Conservation (phyloP, 2,888 invertebrate genomes). For the Torymus texanus region DNA sequence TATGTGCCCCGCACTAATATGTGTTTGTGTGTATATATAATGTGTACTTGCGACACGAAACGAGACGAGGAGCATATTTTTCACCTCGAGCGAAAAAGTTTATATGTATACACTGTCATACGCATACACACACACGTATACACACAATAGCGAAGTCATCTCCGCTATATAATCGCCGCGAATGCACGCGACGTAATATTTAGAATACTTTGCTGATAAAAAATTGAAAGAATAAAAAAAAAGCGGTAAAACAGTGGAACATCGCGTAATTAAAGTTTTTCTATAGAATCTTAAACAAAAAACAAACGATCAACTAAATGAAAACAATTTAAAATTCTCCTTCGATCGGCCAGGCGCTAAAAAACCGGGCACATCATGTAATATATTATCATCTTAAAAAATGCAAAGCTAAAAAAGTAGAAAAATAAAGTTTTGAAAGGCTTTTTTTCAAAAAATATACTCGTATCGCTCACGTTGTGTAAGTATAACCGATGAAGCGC, state of each 20-base stretch:
- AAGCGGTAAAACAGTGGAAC: conserved; percentile 9
- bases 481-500: neutral
- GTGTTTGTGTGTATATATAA: no score
- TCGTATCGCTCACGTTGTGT: neutral
- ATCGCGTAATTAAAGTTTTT: conserved; percentile 2
- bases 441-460: conserved; percentile 26
- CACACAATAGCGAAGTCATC: neutral
- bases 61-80: conserved; percentile 1
- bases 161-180: neutral
- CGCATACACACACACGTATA: no score
- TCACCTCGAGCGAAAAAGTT: conserved; percentile 7
- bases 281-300: conserved; percentile 15
- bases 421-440: conserved; percentile 38
- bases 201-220: conserved; percentile 24
- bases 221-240: neutral
- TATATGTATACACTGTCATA: neutral
- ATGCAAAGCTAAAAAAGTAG: neutral
- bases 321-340: conserved; percentile 18
- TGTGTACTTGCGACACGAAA: no score
- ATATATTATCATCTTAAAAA: neutral
- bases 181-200: neutral
- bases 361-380: neutral
- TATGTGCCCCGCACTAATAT: no score
- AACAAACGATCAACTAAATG: neutral
- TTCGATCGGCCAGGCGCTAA: neutral